These are phyloP conservation scores for Aleadryas rufinucha DNA, from an alignment of 2,113 vertebrate genomes.

Conservation along the genomic window DNA sequence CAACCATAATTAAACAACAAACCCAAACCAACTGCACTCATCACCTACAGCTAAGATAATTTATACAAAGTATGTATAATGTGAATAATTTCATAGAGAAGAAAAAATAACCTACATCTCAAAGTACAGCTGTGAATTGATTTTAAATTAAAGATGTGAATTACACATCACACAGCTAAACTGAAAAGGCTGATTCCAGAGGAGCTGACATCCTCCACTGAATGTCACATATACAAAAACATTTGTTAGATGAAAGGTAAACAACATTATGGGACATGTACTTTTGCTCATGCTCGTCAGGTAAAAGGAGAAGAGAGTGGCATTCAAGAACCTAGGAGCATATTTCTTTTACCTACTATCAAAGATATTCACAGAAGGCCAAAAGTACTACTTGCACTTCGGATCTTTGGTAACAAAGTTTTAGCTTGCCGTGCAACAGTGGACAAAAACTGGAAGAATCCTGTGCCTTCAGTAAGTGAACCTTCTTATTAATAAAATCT, in stretches of 20 bases:
- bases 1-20: not conserved
- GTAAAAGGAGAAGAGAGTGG: not conserved
- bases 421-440: not conserved
- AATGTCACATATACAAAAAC: not conserved
- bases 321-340: not conserved
- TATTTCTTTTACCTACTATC: not conserved
- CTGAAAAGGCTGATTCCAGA: not conserved
- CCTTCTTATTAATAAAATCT: constrained; percentile 5
- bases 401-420: not conserved
- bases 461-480: not conserved
- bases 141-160: not conserved
- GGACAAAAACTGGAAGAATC: not conserved
- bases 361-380: not conserved
- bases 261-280: not conserved
- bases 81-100: not conserved
- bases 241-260: not conserved
- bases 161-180: not conserved
- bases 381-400: not conserved
- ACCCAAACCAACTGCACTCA: not conserved
- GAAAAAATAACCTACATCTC: not conserved
- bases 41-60: not conserved
- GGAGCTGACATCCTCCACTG: not conserved
- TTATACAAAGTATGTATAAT: not conserved
- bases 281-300: not conserved
- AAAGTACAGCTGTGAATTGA: not conserved